Evolutionary conservation across 30 jellyfish, hydroid and myxozoan genomes (phyloP).

Genomic region (Catostylus mosaicus): DNA sequence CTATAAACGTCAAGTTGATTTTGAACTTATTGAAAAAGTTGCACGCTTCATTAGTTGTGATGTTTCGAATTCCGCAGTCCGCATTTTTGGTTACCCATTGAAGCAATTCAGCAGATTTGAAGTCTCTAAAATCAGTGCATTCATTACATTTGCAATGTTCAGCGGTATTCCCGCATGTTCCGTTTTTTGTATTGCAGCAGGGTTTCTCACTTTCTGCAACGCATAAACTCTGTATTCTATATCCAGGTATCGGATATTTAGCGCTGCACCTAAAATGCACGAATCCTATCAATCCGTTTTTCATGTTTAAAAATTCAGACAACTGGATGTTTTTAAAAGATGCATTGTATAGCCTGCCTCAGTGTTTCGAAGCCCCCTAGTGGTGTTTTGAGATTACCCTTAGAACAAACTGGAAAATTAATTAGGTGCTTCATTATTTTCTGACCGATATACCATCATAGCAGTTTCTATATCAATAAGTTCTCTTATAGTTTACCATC

Average conservation of each 20-base stretch:
- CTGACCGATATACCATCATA: too few species aligned
- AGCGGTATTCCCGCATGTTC: slow-evolving; percentile 77
- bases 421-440: too few species aligned
- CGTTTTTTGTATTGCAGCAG: slow-evolving; percentile 80
- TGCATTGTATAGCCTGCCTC: too few species aligned
- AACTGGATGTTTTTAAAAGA: too few species aligned
- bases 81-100: slow-evolving; percentile 69
- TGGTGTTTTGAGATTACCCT: too few species aligned
- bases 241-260: slow-evolving; percentile 63
- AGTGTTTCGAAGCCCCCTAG: too few species aligned
- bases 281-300: too few species aligned
- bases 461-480: too few species aligned
- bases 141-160: slow-evolving; percentile 69
- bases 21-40: slow-evolving; percentile 39
- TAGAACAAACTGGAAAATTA: too few species aligned
- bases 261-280: slow-evolving; percentile 70
- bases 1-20: slow-evolving; percentile 64
- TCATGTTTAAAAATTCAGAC: too few species aligned
- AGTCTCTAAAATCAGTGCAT: slow-evolving; percentile 80
- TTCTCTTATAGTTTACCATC: too few species aligned
- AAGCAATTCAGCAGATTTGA: slow-evolving; percentile 78
- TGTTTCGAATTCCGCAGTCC: slow-evolving; percentile 57
- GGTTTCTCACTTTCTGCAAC: slow-evolving; percentile 84
- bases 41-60: slow-evolving; percentile 73
- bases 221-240: slow-evolving; percentile 86